Evolutionary conservation across 2,888 invertebrate genomes (phyloP).

Genomic region (Apomyelois bistriatella): DNA sequence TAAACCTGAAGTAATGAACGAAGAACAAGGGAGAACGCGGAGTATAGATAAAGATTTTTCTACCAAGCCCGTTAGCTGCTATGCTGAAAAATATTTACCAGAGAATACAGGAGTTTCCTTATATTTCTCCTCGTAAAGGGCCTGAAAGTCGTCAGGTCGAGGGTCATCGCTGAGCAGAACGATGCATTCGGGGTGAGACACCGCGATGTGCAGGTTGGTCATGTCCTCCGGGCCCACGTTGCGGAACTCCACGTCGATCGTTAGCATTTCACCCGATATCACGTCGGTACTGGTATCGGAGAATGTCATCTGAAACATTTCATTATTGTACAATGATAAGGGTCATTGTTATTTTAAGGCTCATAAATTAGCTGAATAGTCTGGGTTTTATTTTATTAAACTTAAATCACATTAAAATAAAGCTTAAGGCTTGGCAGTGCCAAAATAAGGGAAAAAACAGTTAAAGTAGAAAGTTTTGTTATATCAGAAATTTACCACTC

Average conservation of each 20-base stretch:
- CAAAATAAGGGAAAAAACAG: too few relatives aligned
- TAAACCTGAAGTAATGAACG: too few relatives aligned
- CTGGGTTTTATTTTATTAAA: too few relatives aligned
- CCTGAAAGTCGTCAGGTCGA: slow-evolving; percentile 38
- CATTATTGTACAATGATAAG: neutral
- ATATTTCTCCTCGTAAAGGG: slow-evolving; percentile 60
- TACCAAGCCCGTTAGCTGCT: too few relatives aligned
- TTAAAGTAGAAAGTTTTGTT: too few relatives aligned
- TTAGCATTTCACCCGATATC: slow-evolving; percentile 87
- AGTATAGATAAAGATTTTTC: too few relatives aligned
- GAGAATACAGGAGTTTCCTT: slow-evolving; percentile 74
- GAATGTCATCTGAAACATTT: slow-evolving; percentile 81
- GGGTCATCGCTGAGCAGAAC: slow-evolving; percentile 59
- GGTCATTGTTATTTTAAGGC: too few relatives aligned
- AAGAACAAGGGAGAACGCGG: too few relatives aligned
- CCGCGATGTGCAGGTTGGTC: slow-evolving; percentile 82
- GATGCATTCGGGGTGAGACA: slow-evolving; percentile 85
- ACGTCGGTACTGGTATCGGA: slow-evolving; percentile 83
- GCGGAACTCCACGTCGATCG: slow-evolving; percentile 82
- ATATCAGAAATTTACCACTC: too few relatives aligned
- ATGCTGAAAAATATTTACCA: slow-evolving; percentile 39
- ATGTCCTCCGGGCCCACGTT: slow-evolving; percentile 85
- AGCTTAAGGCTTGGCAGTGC: too few relatives aligned
- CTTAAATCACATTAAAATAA: too few relatives aligned
- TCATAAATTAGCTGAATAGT: too few relatives aligned